Conservation (phyloP, 2,888 invertebrate genomes). For the Agapetus fuscipes region DNA sequence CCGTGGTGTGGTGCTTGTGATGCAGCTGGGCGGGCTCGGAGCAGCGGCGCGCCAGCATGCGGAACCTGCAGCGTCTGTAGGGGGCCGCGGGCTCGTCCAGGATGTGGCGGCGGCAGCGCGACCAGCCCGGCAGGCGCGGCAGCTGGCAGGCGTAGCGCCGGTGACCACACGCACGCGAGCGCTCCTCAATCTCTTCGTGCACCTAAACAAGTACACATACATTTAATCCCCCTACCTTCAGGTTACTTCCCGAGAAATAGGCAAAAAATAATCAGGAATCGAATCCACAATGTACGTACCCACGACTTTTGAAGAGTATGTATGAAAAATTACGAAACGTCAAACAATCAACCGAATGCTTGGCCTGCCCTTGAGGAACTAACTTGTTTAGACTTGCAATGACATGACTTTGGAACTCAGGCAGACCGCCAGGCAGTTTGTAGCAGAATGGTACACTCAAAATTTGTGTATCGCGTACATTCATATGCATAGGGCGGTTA, state of each 20-base stretch:
- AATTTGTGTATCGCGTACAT: background rate
- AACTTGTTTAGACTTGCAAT: no score
- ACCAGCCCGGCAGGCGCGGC: conserved; percentile 58
- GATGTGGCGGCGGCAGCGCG: conserved; percentile 75
- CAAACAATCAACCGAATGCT: no score
- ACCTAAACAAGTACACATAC: conserved; percentile 40
- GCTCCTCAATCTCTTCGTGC: conserved; percentile 51
- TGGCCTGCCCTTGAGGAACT: no score
- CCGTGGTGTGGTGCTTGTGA: background rate
- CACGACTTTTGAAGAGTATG: no score
- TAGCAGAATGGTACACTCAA: no score
- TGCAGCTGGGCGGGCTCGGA: conserved; percentile 62
- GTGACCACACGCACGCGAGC: conserved; percentile 52
- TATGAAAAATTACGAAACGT: no score
- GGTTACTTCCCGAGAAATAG: no score
- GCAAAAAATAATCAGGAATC: no score
- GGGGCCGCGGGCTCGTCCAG: conserved; percentile 75
- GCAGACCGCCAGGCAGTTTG: no score
- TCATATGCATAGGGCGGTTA: background rate
- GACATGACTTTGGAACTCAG: no score
- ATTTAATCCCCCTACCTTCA: background rate
- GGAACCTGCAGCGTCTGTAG: conserved; percentile 71
- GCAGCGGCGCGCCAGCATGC: conserved; percentile 59
- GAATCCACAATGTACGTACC: no score
- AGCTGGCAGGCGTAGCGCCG: conserved; percentile 57